Conservation (phyloP, 2,797 vertebrate species). For the Sebastes minor region DNA sequence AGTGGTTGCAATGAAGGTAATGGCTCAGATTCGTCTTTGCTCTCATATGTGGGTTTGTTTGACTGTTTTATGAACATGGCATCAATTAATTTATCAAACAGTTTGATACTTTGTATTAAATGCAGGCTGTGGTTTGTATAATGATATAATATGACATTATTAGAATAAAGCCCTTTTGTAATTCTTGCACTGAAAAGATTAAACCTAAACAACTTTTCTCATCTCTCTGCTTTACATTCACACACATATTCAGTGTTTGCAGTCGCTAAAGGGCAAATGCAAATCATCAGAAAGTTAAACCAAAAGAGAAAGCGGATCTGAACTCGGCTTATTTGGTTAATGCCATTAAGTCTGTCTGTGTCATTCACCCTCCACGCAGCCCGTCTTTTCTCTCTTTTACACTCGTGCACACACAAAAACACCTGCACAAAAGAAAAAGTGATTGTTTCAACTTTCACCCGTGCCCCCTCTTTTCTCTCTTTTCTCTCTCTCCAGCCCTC, state of each 20-base stretch:
- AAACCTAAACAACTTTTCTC: neutral
- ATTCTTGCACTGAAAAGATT: neutral
- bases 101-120: neutral
- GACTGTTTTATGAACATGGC: neutral
- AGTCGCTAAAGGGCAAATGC: conserved; percentile 68
- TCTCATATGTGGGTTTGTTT: conserved; percentile 12
- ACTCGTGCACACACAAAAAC: conserved; percentile 69
- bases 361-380: conserved; percentile 40
- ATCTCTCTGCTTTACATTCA: neutral
- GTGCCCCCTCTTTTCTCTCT: conserved; percentile 37
- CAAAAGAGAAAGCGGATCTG: conserved; percentile 57
- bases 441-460: conserved; percentile 79
- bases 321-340: conserved; percentile 69
- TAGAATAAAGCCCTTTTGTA: neutral
- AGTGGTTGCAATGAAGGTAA: conserved; percentile 5
- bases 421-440: conserved; percentile 81
- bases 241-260: conserved; percentile 2
- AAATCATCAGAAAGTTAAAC: conserved; percentile 76
- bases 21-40: conserved; percentile 2
- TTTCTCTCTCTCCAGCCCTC: conserved; percentile 18
- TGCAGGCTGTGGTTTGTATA: neutral
- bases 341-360: conserved; percentile 63
- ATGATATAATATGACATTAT: neutral
- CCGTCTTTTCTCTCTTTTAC: conserved; percentile 2
- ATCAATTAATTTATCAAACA: neutral